Conservation (phyloP, 2,113 vertebrate genomes). For the Podiceps cristatus region DNA sequence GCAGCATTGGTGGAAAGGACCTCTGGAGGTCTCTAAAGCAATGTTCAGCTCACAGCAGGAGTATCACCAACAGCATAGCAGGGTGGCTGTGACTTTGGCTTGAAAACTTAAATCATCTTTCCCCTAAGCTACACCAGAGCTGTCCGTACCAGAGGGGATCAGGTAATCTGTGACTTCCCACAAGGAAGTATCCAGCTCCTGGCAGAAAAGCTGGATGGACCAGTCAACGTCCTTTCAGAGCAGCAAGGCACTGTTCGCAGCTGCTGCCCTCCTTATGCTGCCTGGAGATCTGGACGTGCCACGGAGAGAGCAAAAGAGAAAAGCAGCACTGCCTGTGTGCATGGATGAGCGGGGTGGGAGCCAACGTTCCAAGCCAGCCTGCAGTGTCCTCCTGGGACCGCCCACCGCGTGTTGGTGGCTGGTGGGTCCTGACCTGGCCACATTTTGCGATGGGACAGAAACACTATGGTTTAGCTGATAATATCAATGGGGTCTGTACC, state of each 20-base stretch:
- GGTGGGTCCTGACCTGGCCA: background rate
- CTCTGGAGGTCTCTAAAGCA: background rate
- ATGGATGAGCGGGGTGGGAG: background rate
- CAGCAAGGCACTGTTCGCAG: background rate
- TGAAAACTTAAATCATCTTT: background rate
- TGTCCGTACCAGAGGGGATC: background rate
- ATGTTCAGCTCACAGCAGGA: background rate
- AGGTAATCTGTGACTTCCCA: background rate
- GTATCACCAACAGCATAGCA: background rate
- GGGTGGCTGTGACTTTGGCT: background rate
- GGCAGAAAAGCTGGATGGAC: background rate
- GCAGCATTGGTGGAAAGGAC: background rate
- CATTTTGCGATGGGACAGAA: background rate
- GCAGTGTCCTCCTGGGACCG: background rate
- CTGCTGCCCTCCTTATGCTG: background rate
- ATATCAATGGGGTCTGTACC: constrained; percentile 70
- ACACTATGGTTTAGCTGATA: background rate
- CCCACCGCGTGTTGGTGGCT: background rate
- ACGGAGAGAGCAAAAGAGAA: background rate
- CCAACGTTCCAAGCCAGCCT: background rate
- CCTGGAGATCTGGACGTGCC: background rate
- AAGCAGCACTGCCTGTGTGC: background rate
- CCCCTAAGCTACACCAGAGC: background rate
- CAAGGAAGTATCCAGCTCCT: background rate
- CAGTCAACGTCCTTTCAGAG: background rate